Evolutionary conservation across 2,888 invertebrate genomes (phyloP).

Genomic region (Erebia aethiops): DNA sequence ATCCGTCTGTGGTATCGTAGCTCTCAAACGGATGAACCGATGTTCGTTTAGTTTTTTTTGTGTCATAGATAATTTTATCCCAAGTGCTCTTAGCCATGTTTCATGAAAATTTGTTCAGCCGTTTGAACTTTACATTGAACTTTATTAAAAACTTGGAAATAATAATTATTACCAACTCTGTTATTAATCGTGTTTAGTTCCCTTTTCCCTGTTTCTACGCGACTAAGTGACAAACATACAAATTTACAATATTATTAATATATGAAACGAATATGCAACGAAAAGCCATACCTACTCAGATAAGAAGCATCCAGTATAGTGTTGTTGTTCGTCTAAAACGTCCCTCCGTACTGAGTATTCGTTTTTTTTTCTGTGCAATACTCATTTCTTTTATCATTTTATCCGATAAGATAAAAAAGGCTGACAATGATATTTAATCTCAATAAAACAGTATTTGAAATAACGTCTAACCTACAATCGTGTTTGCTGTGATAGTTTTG

Average conservation of each 20-base stretch:
- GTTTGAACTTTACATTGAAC: too few relatives aligned
- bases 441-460: not conserved
- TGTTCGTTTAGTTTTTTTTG: too few relatives aligned
- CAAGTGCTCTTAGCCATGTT: too few relatives aligned
- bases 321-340: not conserved
- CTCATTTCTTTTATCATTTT: not conserved
- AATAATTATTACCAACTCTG: too few relatives aligned
- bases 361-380: not conserved
- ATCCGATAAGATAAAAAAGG: not conserved
- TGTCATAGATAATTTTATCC: too few relatives aligned
- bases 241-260: not conserved
- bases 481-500: not conserved
- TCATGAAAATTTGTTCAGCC: too few relatives aligned
- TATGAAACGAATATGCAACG: not conserved
- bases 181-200: too few relatives aligned
- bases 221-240: not conserved
- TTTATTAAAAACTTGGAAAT: too few relatives aligned
- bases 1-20: too few relatives aligned
- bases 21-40: too few relatives aligned
- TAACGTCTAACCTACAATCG: not conserved
- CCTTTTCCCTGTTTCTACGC: not conserved
- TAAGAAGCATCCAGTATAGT: not conserved
- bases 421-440: not conserved
- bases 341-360: not conserved
- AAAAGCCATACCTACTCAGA: conserved; percentile 2